Evolutionary conservation across 2,888 invertebrate genomes (phyloP).

Genomic region (Lagria hirta): DNA sequence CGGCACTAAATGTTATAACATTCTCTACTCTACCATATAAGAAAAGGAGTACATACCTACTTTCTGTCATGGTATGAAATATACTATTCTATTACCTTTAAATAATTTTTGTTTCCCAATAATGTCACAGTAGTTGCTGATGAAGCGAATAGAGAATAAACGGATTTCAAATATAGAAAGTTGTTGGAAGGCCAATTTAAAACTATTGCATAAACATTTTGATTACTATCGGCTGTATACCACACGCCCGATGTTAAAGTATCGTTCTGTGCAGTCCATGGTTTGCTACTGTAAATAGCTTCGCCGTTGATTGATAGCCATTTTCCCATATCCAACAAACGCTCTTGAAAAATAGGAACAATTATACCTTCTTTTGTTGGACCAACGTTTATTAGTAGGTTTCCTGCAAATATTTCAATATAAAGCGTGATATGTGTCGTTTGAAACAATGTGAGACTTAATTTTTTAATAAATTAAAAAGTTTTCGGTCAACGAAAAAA

Average conservation of each 20-base stretch:
- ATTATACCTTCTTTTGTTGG: slow-evolving; percentile 87
- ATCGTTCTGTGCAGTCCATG: slow-evolving; percentile 82
- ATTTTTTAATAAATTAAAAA: no score
- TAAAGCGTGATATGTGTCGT: no score
- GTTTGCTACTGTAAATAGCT: slow-evolving; percentile 75
- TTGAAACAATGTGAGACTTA: no score
- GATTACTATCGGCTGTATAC: slow-evolving; percentile 32
- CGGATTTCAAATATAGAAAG: slow-evolving; percentile 11
- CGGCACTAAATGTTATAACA: no score
- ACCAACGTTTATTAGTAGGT: slow-evolving; percentile 79
- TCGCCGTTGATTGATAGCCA: slow-evolving; percentile 82
- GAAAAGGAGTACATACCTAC: no score
- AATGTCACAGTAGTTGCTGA: neutral
- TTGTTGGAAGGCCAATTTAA: slow-evolving; percentile 64
- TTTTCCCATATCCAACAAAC: slow-evolving; percentile 71
- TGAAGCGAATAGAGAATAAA: slow-evolving; percentile 1
- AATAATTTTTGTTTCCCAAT: slow-evolving; percentile 4
- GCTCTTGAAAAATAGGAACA: slow-evolving; percentile 79
- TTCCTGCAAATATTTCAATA: slow-evolving; percentile 57
- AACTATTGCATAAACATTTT: slow-evolving; percentile 65
- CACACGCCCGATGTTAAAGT: slow-evolving; percentile 57
- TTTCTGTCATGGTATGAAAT: neutral
- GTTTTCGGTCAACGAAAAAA: no score
- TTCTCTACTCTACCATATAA: no score
- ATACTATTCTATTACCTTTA: no score